Conservation (phyloP, 2,888 invertebrate genomes). For the Ditylenchus weischeri region DNA sequence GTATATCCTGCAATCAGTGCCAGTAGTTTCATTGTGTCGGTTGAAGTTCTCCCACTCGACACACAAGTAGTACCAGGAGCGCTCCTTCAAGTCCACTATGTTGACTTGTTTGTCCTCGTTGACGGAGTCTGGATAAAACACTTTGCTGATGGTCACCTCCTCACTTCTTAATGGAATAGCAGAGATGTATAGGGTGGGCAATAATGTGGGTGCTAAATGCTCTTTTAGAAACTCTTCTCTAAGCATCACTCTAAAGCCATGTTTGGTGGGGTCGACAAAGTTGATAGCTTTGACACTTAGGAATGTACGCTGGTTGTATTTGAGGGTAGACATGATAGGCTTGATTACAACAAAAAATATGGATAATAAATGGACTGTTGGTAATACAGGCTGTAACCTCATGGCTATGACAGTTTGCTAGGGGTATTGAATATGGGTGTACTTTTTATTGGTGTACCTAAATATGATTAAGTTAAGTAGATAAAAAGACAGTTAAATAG, state of each 20-base stretch:
- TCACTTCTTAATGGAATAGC: constrained; percentile 45
- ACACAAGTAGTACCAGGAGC: constrained; percentile 50
- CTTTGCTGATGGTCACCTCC: constrained; percentile 30
- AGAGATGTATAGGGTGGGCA: constrained; percentile 47
- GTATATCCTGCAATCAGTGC: constrained; percentile 43
- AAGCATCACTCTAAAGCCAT: constrained; percentile 47
- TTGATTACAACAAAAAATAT: neutral
- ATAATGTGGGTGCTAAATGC: constrained; percentile 36
- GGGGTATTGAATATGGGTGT: too few species aligned
- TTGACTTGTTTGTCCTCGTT: constrained; percentile 37
- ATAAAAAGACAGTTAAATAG: too few species aligned
- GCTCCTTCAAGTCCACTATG: constrained; percentile 35
- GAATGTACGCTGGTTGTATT: constrained; percentile 38
- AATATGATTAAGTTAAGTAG: too few species aligned
- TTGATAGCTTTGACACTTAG: constrained; percentile 38
- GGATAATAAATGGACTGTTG: neutral
- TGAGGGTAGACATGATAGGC: constrained; percentile 22
- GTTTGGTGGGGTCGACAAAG: constrained; percentile 44
- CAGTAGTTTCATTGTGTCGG: constrained; percentile 49
- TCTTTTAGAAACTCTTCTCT: constrained; percentile 42
- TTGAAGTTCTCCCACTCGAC: constrained; percentile 55
- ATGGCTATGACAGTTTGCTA: too few species aligned
- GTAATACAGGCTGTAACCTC: too few species aligned
- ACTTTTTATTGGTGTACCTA: too few species aligned
- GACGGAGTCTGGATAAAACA: constrained; percentile 39